Evolutionary conservation across 2,113 vertebrate genomes (phyloP).

Genomic region (Poeciliopsis retropinna): DNA sequence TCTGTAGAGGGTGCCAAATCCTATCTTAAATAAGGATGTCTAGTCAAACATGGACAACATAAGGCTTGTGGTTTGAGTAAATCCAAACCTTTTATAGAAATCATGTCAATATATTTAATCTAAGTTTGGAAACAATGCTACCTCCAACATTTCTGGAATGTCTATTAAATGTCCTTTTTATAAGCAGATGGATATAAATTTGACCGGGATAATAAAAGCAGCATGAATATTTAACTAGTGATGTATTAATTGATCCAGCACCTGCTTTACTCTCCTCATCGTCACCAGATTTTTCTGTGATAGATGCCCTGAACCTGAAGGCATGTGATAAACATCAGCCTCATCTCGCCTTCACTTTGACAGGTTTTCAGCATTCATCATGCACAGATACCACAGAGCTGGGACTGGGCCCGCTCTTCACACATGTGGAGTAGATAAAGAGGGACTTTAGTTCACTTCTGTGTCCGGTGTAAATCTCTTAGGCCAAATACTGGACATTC

Average conservation of each 20-base stretch:
- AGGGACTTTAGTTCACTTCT: not conserved
- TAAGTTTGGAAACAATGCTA: conserved; percentile 35
- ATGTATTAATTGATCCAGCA: conserved; percentile 1
- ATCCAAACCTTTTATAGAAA: conserved; percentile 23
- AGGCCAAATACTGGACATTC: not conserved
- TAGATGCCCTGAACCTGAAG: conserved; percentile 5
- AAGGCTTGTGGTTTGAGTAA: conserved; percentile 8
- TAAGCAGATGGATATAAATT: not conserved
- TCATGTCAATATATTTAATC: conserved; percentile 19
- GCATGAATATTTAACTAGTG: conserved; percentile 7
- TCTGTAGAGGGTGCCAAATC: conserved; percentile 52
- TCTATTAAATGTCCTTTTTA: conserved; percentile 25
- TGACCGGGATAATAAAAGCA: not conserved
- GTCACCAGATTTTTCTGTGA: conserved; percentile 28
- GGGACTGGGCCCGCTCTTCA: conserved; percentile 33
- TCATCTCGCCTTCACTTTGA: conserved; percentile 26
- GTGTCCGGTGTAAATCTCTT: not conserved
- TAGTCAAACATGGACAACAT: not conserved
- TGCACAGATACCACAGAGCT: conserved; percentile 18
- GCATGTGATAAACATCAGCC: conserved; percentile 44
- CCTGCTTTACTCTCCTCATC: conserved; percentile 8
- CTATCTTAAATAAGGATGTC: conserved; percentile 1
- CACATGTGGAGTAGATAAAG: conserved; percentile 12
- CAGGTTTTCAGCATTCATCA: conserved; percentile 25
- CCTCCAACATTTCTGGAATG: conserved; percentile 14